A percentile compares a stretch with the other conserved stretches of the same genome.
Evolutionary conservation across 1,140 invertebrate genomes (phyloP).

Genomic region (Aphelinus atriplicis): DNA sequence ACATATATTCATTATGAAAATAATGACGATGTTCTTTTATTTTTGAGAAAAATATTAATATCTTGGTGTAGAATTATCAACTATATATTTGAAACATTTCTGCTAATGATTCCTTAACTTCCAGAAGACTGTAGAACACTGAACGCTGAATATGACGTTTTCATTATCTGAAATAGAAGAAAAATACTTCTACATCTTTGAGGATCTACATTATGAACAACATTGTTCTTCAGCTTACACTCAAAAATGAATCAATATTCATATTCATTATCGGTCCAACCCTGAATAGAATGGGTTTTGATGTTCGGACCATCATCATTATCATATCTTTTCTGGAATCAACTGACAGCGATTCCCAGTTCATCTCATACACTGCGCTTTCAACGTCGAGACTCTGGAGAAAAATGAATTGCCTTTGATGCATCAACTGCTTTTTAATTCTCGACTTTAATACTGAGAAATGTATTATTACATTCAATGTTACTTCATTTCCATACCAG

Average conservation of each 20-base stretch:
- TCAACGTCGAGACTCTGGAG: constrained; percentile 26
- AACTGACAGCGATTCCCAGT: constrained; percentile 17
- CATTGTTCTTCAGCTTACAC: constrained; percentile 12
- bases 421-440: no score
- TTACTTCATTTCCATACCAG: constrained; percentile 40
- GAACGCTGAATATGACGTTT: constrained; percentile 29
- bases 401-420: neutral
- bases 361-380: constrained; percentile 18
- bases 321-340: constrained; percentile 17
- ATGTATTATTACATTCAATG: constrained; percentile 21
- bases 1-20: no score
- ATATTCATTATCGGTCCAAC: constrained; percentile 24
- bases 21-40: no score
- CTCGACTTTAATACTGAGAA: neutral
- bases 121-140: constrained; percentile 26
- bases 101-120: neutral
- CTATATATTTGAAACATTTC: no score
- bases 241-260: constrained; percentile 34
- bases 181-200: no score
- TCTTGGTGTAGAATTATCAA: no score
- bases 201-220: neutral
- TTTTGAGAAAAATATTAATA: no score
- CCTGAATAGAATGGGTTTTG: constrained; percentile 7
- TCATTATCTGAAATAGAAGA: constrained; percentile 25
- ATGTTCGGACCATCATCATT: constrained; percentile 22